Conservation (phyloP, 2,113 vertebrate species). For the Gasterosteus nipponicus region DNA sequence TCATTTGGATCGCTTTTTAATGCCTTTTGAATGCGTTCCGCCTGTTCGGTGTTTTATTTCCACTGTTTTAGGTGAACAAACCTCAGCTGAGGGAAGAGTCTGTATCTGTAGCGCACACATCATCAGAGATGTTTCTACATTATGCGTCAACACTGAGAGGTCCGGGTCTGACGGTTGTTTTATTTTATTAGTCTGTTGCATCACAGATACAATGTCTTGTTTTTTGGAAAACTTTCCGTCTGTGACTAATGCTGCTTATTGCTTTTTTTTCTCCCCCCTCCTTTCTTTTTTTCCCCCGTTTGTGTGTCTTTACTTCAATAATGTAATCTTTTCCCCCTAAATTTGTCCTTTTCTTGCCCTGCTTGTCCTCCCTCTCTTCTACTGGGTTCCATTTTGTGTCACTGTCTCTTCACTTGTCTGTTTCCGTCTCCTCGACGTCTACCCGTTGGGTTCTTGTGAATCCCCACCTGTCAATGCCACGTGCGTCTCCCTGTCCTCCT, state of each 20-base stretch:
- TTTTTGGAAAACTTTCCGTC: conserved; percentile 30
- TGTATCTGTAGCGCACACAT: neutral
- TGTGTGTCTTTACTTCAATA: conserved; percentile 3
- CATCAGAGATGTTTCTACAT: neutral
- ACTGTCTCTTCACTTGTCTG: neutral
- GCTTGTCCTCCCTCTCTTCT: neutral
- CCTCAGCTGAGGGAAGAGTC: neutral
- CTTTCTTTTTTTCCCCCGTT: neutral
- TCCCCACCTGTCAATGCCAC: conserved; percentile 1
- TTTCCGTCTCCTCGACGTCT: neutral
- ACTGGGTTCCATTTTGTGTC: neutral
- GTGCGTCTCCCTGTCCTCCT: neutral
- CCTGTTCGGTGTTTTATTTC: neutral
- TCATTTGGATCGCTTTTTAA: no score
- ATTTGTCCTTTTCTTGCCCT: conserved; percentile 15
- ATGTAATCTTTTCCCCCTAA: conserved; percentile 16
- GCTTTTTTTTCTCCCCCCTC: conserved; percentile 39
- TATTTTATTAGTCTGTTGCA: conserved; percentile 54
- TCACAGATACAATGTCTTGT: conserved; percentile 63
- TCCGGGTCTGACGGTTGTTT: neutral
- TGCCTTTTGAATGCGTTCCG: no score
- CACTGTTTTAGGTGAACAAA: neutral
- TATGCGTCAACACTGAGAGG: no score
- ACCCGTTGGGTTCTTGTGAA: conserved; percentile 1
- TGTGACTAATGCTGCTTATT: conserved; percentile 66